Conservation (phyloP, 2,113 vertebrate genomes). For the Sminthopsis crassicaudata region DNA sequence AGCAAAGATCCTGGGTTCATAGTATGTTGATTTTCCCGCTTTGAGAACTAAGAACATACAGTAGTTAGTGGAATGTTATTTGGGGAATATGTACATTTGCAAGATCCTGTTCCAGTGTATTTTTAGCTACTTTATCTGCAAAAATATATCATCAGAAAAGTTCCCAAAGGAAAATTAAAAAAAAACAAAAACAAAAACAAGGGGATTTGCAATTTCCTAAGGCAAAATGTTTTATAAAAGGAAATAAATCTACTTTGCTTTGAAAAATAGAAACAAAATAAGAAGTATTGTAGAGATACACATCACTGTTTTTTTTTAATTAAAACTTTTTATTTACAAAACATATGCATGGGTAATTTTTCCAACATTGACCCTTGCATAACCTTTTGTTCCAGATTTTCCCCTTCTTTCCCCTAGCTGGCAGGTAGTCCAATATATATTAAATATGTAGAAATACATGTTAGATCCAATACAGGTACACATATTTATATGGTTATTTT, state of each 20-base stretch:
- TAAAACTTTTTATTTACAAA: too few relatives aligned
- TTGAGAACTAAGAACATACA: not conserved
- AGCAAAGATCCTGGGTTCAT: not conserved
- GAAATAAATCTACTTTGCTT: rapidly evolving
- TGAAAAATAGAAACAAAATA: not conserved
- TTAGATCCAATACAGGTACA: too few relatives aligned
- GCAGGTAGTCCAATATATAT: too few relatives aligned
- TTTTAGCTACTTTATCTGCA: not conserved
- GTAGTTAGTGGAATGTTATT: not conserved
- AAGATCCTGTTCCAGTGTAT: rapidly evolving
- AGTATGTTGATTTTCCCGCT: rapidly evolving
- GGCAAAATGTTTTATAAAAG: not conserved
- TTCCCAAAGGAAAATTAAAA: too few relatives aligned
- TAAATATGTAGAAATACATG: too few relatives aligned
- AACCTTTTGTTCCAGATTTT: too few relatives aligned
- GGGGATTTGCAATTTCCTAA: not conserved
- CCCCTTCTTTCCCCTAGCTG: too few relatives aligned
- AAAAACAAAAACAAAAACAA: not conserved
- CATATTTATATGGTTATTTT: too few relatives aligned
- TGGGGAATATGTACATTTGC: not conserved
- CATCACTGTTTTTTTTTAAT: too few relatives aligned
- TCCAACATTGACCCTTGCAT: too few relatives aligned
- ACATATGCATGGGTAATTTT: too few relatives aligned
- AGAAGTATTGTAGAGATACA: not conserved
- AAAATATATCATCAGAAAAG: not conserved